Evolutionary conservation across 2,113 vertebrate genomes (phyloP), one percentile per base, ranked within the genome.

Genomic region (Climacteris rufus): DNA sequence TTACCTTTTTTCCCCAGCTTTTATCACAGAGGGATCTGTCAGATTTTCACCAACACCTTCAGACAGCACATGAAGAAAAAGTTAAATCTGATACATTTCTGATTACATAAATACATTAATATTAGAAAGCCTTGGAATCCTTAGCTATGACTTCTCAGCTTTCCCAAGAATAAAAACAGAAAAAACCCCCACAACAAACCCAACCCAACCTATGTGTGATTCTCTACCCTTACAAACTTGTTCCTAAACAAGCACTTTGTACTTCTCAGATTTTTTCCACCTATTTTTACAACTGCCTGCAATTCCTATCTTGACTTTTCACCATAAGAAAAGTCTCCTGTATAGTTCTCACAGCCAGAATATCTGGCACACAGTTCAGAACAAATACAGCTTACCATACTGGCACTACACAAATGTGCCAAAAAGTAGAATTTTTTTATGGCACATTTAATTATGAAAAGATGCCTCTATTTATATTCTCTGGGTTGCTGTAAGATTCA

Each of bases 11-110:
- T 99, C 99, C 93, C 99, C 99, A 88, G 99, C 99, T 97, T 99
- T 99, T 94, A 99, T 99, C 79, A 99, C 99, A 9, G 99, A 99
- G 2, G 99, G 99, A 96, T 99, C 99, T 13, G 99, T 99, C 97
- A 99, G 97, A 96, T 99, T 99, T 97, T 99, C 99, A 80, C 99
- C 99, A 31, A 99, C 99, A 71, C 99, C 99, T 99, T 96, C 86
- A 97, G 49, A 97, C 19, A 83, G 69, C 95, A 95, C 50, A 94
- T 8, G 49, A 96, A 91, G 42, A 87, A 77, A 94, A 91, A 72
- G 81, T 96, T 87, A 87, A 74, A 89, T 83, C 45, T 72, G 19
- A 84, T 31, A 86, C 53, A 37, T 15, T 77, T 33, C 35, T 56
- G 49, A 56, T 70, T 65, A 95, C 50, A 79, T 64, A 91, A 90